Evolutionary conservation across 2,113 vertebrate genomes (phyloP).

Genomic region (Coracopsis vasa): DNA sequence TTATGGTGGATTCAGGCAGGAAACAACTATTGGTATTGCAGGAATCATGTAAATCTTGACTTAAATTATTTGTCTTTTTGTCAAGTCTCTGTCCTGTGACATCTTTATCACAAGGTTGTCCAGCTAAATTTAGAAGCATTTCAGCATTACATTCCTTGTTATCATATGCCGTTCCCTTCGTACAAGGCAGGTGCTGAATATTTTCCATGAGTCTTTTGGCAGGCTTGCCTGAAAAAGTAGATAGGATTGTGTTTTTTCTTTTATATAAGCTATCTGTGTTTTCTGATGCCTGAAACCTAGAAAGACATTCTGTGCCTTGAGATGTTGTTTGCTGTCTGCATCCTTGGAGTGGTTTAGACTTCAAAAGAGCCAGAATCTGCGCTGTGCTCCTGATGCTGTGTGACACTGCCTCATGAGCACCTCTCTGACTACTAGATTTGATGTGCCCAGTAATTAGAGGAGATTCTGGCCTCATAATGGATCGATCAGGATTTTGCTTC

Average conservation of each 20-base stretch:
- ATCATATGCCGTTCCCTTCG: not conserved
- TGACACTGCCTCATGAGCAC: not conserved
- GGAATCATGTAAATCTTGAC: not conserved
- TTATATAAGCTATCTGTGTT: not conserved
- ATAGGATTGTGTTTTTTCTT: not conserved
- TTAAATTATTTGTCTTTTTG: not conserved
- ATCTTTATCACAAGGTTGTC: not conserved
- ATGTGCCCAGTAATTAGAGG: not conserved
- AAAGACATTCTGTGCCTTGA: not conserved
- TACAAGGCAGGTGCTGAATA: not conserved
- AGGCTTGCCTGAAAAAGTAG: not conserved
- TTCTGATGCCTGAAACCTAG: not conserved
- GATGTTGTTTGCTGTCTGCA: not conserved
- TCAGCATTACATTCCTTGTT: constrained; percentile 52
- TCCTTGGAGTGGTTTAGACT: not conserved
- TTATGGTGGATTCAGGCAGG: not conserved
- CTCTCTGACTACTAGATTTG: not conserved
- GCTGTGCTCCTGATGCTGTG: constrained; percentile 74
- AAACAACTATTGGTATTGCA: not conserved
- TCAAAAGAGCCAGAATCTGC: constrained; percentile 77
- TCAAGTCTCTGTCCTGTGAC: not conserved
- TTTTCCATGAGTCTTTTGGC: not conserved
- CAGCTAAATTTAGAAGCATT: not conserved
- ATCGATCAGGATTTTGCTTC: not conserved
- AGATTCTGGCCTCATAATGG: not conserved